Evolutionary conservation across 2,113 vertebrate genomes (phyloP).

Genomic region (Kryptolebias marmoratus): DNA sequence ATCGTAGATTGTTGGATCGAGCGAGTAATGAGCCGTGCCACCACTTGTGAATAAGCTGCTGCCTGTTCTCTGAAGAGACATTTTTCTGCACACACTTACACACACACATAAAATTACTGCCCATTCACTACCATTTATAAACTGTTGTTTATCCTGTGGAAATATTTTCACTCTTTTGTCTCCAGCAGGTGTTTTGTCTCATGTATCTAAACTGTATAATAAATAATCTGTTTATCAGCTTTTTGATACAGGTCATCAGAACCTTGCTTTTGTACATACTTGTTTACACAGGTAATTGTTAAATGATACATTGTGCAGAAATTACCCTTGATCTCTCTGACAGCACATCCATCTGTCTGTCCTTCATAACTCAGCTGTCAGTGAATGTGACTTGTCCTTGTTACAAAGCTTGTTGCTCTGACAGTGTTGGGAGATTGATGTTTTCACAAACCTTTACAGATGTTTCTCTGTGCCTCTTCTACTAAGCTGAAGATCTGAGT

Average conservation of each 20-base stretch:
- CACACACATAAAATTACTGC: not conserved
- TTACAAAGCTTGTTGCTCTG: constrained; percentile 45
- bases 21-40: constrained; percentile 51
- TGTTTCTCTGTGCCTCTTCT: constrained; percentile 22
- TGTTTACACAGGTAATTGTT: constrained; percentile 33
- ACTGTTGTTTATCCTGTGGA: constrained; percentile 16
- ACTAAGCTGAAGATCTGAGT: constrained; percentile 10
- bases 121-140: constrained; percentile 21
- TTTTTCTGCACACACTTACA: constrained; percentile 13
- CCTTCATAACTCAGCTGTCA: constrained; percentile 52
- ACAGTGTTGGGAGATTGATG: constrained; percentile 54
- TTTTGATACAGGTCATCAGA: not conserved
- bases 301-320: constrained; percentile 13
- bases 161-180: constrained; percentile 1
- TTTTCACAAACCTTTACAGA: constrained; percentile 54
- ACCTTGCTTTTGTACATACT: not conserved
- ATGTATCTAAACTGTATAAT: not conserved
- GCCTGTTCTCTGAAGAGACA: constrained; percentile 25
- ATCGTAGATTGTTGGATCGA: constrained; percentile 16
- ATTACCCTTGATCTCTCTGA: constrained; percentile 39
- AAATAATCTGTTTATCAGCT: constrained; percentile 16
- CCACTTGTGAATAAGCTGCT: constrained; percentile 41
- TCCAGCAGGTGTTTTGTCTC: constrained; percentile 8
- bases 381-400: constrained; percentile 53
- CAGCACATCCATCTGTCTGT: constrained; percentile 50